Evolutionary conservation across 2,888 invertebrate genomes (phyloP).

Genomic region (Drosophila mercatorum): DNA sequence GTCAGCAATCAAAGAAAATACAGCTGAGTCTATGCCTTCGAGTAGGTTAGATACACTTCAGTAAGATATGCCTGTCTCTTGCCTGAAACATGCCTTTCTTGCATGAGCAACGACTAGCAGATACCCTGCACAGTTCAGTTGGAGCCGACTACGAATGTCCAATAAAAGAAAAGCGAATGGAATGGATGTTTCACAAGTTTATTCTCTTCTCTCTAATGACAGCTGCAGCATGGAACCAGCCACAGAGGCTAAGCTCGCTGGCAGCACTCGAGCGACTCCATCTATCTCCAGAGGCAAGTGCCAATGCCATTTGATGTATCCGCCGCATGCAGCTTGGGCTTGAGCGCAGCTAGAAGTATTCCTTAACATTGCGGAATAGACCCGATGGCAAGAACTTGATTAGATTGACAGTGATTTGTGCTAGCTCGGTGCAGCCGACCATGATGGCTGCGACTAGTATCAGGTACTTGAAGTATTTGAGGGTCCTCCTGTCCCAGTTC

Average conservation of each 20-base stretch:
- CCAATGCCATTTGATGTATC: too few species aligned
- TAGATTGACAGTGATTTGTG: rapidly evolving
- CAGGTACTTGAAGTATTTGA: slow-evolving; percentile 22
- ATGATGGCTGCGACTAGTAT: slow-evolving; percentile 14
- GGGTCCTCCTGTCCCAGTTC: slow-evolving; percentile 27
- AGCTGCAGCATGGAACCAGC: neutral
- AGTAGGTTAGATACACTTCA: too few species aligned
- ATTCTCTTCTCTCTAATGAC: neutral
- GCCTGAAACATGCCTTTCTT: neutral
- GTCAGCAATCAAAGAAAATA: too few species aligned
- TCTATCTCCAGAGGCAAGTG: neutral
- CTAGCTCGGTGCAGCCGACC: slow-evolving; percentile 2
- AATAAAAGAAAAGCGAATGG: neutral
- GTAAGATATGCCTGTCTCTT: neutral
- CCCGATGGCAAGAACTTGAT: slow-evolving; percentile 4
- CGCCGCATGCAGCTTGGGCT: neutral
- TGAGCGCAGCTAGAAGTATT: neutral
- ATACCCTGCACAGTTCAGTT: neutral
- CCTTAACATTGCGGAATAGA: neutral
- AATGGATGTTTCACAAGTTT: neutral
- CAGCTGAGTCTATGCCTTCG: too few species aligned
- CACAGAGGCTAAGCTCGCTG: too few species aligned
- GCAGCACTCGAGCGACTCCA: neutral
- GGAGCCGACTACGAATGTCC: too few species aligned
- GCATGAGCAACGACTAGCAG: neutral